Evolutionary conservation across 2,113 vertebrate genomes (phyloP).

Genomic region (Saguinus midas): DNA sequence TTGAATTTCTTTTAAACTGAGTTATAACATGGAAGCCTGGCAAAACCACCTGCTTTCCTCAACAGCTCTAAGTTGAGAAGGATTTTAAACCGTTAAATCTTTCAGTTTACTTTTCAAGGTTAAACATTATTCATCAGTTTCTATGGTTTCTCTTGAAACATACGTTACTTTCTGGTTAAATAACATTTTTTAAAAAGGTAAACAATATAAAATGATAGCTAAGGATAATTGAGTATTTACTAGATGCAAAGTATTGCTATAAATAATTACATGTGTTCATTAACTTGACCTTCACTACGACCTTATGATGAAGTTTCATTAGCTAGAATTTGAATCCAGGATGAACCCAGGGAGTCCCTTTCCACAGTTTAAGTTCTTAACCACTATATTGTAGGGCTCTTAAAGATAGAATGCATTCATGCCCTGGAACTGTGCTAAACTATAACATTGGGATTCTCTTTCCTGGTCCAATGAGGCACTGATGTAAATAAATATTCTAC

Average conservation of each 20-base stretch:
- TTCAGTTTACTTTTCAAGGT: background rate
- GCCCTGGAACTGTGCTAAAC: background rate
- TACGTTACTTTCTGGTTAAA: background rate
- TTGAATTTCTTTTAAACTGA: constrained; percentile 8
- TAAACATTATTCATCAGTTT: background rate
- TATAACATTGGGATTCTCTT: background rate
- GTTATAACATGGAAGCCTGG: background rate
- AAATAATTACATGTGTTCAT: background rate
- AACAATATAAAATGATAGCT: background rate
- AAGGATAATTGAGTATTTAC: background rate
- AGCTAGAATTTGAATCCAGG: background rate
- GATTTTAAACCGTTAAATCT: background rate
- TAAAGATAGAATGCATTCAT: background rate
- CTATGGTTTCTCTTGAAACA: background rate
- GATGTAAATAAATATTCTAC: background rate
- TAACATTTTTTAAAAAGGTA: background rate
- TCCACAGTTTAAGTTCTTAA: background rate
- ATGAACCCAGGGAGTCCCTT: background rate
- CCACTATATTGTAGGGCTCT: background rate
- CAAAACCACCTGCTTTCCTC: background rate
- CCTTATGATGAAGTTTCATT: background rate
- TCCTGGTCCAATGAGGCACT: background rate
- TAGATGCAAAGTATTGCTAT: background rate
- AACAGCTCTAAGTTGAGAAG: background rate
- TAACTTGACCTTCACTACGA: background rate